These are phyloP conservation scores for Agriotes lineatus DNA, from an alignment of 2,888 invertebrate genomes.

Conservation along the genomic window DNA sequence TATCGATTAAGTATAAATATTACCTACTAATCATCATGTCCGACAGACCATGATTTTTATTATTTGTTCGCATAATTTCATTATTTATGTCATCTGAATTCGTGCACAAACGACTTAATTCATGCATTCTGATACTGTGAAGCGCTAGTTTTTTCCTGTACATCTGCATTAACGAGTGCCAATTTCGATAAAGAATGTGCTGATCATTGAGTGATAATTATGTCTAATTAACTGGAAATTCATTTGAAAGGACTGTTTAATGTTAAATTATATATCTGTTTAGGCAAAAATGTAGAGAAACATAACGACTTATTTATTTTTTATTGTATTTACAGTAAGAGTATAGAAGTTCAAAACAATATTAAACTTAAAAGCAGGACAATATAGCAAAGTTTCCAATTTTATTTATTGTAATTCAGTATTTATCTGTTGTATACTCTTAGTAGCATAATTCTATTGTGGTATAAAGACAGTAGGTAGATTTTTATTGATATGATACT, in stretches of 20 bases:
- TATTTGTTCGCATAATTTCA: neutral
- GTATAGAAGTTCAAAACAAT: too few relatives aligned
- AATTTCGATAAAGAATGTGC: neutral
- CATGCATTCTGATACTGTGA: neutral
- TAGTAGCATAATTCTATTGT: too few relatives aligned
- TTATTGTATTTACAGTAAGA: constrained; percentile 10
- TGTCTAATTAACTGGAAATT: neutral
- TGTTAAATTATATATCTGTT: constrained; percentile 4
- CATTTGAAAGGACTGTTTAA: neutral
- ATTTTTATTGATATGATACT: neutral
- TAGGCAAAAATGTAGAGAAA: constrained; percentile 2
- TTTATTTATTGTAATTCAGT: constrained; percentile 3
- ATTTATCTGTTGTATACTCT: too few relatives aligned
- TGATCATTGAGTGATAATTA: neutral
- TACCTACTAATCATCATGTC: too few relatives aligned
- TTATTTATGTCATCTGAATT: constrained; percentile 6
- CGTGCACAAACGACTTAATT: neutral
- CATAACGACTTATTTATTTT: constrained; percentile 5
- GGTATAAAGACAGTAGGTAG: neutral
- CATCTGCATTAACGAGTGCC: neutral
- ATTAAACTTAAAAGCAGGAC: neutral
- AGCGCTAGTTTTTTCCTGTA: neutral
- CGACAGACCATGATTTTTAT: too few relatives aligned
- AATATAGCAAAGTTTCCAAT: constrained; percentile 13
- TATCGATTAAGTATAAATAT: too few relatives aligned